Conservation (phyloP, 2,113 vertebrate species). For the Chaenogobius annularis region DNA sequence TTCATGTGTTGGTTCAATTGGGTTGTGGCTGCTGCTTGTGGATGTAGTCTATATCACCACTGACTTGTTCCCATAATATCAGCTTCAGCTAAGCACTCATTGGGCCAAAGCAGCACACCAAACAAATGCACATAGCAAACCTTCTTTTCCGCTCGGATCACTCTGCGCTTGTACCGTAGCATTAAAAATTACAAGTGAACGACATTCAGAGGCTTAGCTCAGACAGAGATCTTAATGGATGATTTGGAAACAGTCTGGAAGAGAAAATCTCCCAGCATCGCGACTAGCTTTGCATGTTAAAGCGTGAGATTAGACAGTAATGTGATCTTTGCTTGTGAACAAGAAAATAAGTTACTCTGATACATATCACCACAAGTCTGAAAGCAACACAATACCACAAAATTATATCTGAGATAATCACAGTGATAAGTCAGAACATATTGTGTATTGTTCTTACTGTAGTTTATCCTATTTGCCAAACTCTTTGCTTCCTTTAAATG, state of each 20-base stretch:
- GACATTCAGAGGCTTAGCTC: constrained; percentile 59
- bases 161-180: constrained; percentile 26
- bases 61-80: constrained; percentile 25
- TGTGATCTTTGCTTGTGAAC: constrained; percentile 65
- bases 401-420: constrained; percentile 56
- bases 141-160: constrained; percentile 18
- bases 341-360: constrained; percentile 66
- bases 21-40: constrained; percentile 23
- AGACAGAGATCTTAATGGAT: constrained; percentile 61
- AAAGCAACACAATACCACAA: constrained; percentile 35
- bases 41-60: constrained; percentile 8
- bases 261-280: constrained; percentile 63
- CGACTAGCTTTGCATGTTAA: constrained; percentile 65
- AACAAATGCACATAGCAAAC: constrained; percentile 25
- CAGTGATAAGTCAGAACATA: constrained; percentile 44
- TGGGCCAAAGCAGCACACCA: constrained; percentile 16
- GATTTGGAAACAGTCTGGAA: constrained; percentile 59
- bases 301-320: constrained; percentile 68
- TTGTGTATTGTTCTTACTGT: constrained; percentile 10
- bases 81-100: constrained; percentile 20
- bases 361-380: constrained; percentile 57
- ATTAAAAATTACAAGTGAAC: constrained; percentile 55
- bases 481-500: background rate
- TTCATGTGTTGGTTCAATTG: constrained; percentile 34
- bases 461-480: background rate